A percentile compares a stretch with the other conserved stretches of the same genome.
phyloP scores from a whole-genome alignment of 2,797 vertebrate genomes.

The Forpus xanthops region DNA sequence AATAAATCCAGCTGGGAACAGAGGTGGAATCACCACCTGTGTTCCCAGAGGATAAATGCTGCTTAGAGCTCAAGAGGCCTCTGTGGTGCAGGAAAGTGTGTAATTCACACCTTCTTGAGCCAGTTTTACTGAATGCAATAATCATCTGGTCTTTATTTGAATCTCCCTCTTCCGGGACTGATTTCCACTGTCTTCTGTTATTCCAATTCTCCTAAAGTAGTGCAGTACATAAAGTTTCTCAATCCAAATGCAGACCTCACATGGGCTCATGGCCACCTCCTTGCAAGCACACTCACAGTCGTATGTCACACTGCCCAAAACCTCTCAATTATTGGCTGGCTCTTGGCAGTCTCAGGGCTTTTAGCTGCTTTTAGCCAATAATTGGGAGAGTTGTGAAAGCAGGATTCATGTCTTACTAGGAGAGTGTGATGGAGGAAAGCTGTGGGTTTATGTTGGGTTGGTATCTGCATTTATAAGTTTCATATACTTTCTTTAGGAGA shows the following conservation, averaged over 20 bases:
- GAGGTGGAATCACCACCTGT: constrained; percentile 70
- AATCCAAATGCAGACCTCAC: constrained; percentile 51
- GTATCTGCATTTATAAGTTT: constrained; percentile 39
- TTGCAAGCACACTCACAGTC: constrained; percentile 14
- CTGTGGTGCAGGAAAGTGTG: constrained; percentile 67
- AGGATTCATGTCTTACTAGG: background rate
- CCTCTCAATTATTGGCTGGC: constrained; percentile 28
- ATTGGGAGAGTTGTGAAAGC: constrained; percentile 29
- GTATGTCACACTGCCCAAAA: constrained; percentile 22
- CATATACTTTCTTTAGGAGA: constrained; percentile 54
- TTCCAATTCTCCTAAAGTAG: constrained; percentile 64
- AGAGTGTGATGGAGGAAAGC: constrained; percentile 24
- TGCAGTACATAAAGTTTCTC: constrained; percentile 58
- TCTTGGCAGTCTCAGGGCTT: constrained; percentile 30
- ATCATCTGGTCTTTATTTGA: constrained; percentile 61
- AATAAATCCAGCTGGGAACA: constrained; percentile 68
- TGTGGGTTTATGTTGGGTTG: constrained; percentile 43
- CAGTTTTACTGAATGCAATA: constrained; percentile 67
- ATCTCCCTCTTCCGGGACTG: constrained; percentile 49
- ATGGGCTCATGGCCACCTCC: constrained; percentile 36
- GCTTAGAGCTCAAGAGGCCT: constrained; percentile 63
- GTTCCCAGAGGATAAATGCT: constrained; percentile 63
- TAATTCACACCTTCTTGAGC: constrained; percentile 69
- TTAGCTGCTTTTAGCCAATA: constrained; percentile 39
- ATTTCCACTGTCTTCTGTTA: constrained; percentile 63